Base-by-base conservation (phyloP, 2,797 vertebrate genomes). In the Leptoclinus maculatus region DNA sequence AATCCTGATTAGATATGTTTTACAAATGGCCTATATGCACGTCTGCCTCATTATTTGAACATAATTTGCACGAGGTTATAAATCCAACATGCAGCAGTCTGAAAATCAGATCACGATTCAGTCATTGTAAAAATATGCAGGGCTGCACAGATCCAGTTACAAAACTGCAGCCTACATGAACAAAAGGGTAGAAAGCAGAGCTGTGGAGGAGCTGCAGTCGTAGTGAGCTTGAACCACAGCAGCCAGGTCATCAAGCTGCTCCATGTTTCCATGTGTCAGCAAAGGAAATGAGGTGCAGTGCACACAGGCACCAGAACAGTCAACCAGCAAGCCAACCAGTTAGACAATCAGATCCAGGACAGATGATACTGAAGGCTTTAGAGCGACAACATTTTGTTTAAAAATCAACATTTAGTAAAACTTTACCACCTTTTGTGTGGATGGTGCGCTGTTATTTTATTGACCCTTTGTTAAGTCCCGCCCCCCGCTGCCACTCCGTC, bases 241-340 rank as follows among this genome's bases (percentile, higher is more conserved):
- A 65, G 71, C 71, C 83, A 78, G 85, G 78, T 91, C 86, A 87
- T 83, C 87, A 73, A 73, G 62, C 82, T 82, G 80, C 71, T 88
- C 83, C 62, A 69, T 29, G 79, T 88, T 89, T 90, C 57, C 71
- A 78, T 76, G 77, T 77, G 89, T 90, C 89, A 91, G 89, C 88
- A 91, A 43, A 67, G 59, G 39, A 86, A 60, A 83, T 62, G 41
- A 56, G 79, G 74, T 63, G 72, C 67, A 78, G 57, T 12, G 59
- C 62, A 74, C 65, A 49, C 39, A 51, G 41, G 43, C 66, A 59
- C 60, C 65, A 66, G 32, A 13, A 74, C 77, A 76, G 69, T 36
- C 51, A 53, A 16, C 60, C 66, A 49, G 29, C 59, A 54, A 62
- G 19, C 43, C 60, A 67, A 43, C 39, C 47, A 47, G 65, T 13